Conservation (phyloP, 1,140 invertebrate species). For the Melanaphis sacchari region DNA sequence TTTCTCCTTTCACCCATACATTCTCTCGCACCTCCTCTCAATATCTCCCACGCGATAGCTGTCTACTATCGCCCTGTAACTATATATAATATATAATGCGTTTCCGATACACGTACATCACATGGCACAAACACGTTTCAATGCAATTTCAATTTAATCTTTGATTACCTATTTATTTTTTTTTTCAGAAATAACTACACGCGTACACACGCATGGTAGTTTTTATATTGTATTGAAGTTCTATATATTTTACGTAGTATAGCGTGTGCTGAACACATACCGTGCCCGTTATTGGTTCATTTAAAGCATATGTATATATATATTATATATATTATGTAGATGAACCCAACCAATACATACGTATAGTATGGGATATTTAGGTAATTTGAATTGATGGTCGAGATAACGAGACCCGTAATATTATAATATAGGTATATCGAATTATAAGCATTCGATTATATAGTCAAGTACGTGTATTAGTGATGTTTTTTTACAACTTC, state of each 20-base stretch:
- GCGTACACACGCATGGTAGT: too few species aligned
- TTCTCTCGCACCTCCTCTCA: too few species aligned
- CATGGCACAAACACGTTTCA: slow-evolving; percentile 18
- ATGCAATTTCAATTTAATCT: slow-evolving; percentile 49
- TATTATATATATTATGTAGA: too few species aligned
- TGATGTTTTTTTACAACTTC: not conserved
- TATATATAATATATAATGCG: slow-evolving; percentile 16
- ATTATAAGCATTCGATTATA: not conserved
- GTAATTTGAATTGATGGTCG: not conserved
- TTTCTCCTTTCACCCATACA: not conserved
- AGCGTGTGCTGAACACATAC: slow-evolving; percentile 41
- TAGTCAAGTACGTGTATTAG: not conserved
- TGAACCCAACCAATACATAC: not conserved
- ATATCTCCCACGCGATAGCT: not conserved
- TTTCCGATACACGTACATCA: not conserved
- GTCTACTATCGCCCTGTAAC: not conserved
- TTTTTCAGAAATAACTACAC: not conserved
- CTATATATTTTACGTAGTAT: not conserved
- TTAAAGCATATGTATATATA: not conserved
- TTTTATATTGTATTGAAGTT: not conserved
- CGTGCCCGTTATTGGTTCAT: slow-evolving; percentile 10
- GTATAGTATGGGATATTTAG: not conserved
- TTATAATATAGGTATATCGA: not conserved
- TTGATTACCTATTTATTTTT: slow-evolving; percentile 48
- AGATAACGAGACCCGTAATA: not conserved